A percentile compares a stretch with the other conserved stretches of the same genome.
Conservation (phyloP, 2,888 invertebrate species). For the Elmis aenea region DNA sequence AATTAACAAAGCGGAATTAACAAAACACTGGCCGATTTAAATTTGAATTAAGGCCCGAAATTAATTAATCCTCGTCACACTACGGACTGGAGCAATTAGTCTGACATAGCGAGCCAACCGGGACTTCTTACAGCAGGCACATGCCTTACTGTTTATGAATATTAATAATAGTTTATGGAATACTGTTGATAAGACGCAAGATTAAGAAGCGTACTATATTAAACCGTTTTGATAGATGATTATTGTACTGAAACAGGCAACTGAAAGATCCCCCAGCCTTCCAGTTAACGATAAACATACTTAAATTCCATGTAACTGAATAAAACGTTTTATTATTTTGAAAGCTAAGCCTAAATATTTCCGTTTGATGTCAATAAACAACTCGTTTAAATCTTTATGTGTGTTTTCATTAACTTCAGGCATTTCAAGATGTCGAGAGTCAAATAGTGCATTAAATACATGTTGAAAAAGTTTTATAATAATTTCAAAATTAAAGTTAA, state of each 20-base stretch:
- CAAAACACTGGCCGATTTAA: slow-evolving; percentile 48
- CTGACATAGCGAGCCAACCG: slow-evolving; percentile 34
- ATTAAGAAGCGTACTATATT: slow-evolving; percentile 23
- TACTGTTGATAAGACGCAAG: slow-evolving; percentile 23
- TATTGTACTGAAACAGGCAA: slow-evolving; percentile 14
- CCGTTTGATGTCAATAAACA: too few relatives aligned
- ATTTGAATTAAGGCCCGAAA: slow-evolving; percentile 46
- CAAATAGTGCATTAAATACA: too few relatives aligned
- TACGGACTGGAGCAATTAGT: slow-evolving; percentile 47
- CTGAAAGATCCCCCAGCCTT: too few relatives aligned
- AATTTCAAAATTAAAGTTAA: too few relatives aligned
- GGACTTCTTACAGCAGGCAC: slow-evolving; percentile 31
- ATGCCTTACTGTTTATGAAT: slow-evolving; percentile 41
- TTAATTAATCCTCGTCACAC: slow-evolving; percentile 49
- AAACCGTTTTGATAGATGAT: slow-evolving; percentile 21
- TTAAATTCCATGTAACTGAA: too few relatives aligned
- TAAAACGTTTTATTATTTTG: too few relatives aligned
- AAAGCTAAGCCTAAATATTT: too few relatives aligned
- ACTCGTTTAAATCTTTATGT: too few relatives aligned
- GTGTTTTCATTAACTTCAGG: too few relatives aligned
- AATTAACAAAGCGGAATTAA: slow-evolving; percentile 47
- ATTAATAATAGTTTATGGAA: slow-evolving; percentile 37
- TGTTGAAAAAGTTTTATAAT: too few relatives aligned
- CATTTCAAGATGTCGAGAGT: too few relatives aligned
- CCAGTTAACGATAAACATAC: too few relatives aligned